Evolutionary conservation across 2,888 invertebrate species (phyloP).

Genomic region (Athetis lepigone): DNA sequence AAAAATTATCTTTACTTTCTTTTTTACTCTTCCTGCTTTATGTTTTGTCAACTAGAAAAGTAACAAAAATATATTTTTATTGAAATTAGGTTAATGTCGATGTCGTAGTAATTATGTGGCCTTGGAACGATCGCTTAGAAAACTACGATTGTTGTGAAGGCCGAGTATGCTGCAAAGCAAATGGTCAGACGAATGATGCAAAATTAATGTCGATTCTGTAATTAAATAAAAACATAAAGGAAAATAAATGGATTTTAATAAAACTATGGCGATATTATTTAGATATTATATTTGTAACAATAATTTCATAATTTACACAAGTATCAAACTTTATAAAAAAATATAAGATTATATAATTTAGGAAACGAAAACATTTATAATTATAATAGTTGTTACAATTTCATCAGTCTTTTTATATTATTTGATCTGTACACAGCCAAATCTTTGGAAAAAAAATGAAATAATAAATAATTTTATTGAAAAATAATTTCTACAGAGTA

Average conservation of each 20-base stretch:
- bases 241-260: constrained; percentile 24
- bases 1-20: constrained; percentile 1
- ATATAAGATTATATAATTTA: constrained; percentile 70
- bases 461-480: constrained; percentile 58
- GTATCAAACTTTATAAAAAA: constrained; percentile 66
- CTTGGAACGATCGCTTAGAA: constrained; percentile 26
- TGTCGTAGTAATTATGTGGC: neutral
- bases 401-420: constrained; percentile 81
- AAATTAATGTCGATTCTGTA: constrained; percentile 12
- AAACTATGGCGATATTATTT: constrained; percentile 51
- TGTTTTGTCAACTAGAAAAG: too few relatives aligned
- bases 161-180: constrained; percentile 18
- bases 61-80: constrained; percentile 16
- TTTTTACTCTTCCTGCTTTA: neutral
- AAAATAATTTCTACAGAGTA: constrained; percentile 49
- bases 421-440: constrained; percentile 83
- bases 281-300: constrained; percentile 74
- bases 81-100: neutral
- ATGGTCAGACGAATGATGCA: constrained; percentile 19
- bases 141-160: constrained; percentile 33
- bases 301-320: constrained; percentile 69
- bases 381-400: constrained; percentile 74
- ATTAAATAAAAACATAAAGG: neutral
- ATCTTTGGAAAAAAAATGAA: constrained; percentile 80
- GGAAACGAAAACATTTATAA: constrained; percentile 63